phyloP scores from a whole-genome alignment of 2,888 invertebrate species.

The Iphiclides podalirius region DNA sequence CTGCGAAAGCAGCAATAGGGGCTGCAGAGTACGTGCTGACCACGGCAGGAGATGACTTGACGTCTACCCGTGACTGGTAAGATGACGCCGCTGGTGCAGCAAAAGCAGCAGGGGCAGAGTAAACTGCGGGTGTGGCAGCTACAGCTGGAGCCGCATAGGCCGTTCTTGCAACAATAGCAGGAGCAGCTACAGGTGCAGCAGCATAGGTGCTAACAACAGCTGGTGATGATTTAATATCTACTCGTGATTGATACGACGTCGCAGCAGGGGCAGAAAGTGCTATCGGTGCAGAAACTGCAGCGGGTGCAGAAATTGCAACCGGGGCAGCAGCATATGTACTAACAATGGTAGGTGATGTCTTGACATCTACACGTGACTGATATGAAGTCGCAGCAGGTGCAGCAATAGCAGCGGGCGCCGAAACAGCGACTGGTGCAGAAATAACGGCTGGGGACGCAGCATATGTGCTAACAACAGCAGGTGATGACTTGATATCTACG shows the following conservation, averaged over 20 bases:
- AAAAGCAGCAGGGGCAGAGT: constrained; percentile 33
- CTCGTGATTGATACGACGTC: constrained; percentile 43
- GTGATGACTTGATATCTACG: constrained; percentile 41
- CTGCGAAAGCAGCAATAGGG: constrained; percentile 36
- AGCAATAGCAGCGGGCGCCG: constrained; percentile 15
- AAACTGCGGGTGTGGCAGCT: constrained; percentile 48
- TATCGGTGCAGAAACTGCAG: constrained; percentile 35
- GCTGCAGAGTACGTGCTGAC: constrained; percentile 19
- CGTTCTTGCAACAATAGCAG: constrained; percentile 28
- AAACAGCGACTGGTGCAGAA: constrained; percentile 30
- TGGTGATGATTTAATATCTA: constrained; percentile 43
- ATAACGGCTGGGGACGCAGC: constrained; percentile 34
- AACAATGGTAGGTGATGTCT: constrained; percentile 38
- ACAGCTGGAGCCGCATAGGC: constrained; percentile 54
- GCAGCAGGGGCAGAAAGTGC: constrained; percentile 45
- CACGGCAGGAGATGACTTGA: constrained; percentile 25
- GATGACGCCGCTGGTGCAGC: constrained; percentile 49
- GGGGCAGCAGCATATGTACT: constrained; percentile 34
- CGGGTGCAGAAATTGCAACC: constrained; percentile 28
- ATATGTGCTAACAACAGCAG: constrained; percentile 32
- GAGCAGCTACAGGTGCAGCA: constrained; percentile 34
- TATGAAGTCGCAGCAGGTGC: constrained; percentile 45
- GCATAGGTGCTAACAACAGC: constrained; percentile 42
- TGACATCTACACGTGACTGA: constrained; percentile 42
- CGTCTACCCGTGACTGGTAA: constrained; percentile 53